A percentile compares a stretch with the other conserved stretches of the same genome.
Evolutionary conservation across 2,797 vertebrate species (phyloP).

Genomic region (Iguana delicatissima): DNA sequence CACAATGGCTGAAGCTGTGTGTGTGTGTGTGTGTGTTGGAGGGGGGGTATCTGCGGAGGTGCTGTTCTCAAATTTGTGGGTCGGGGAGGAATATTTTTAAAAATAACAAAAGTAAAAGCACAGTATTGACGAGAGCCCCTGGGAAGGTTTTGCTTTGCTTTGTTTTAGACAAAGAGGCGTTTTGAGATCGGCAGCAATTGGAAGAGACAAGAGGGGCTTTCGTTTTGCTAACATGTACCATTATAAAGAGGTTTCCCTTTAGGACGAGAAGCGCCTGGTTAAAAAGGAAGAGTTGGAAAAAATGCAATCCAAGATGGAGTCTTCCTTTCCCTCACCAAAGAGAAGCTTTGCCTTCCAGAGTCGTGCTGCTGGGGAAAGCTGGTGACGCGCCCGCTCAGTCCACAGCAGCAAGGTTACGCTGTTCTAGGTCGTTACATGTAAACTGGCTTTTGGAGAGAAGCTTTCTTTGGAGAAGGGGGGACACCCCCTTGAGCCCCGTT

Average conservation of each 20-base stretch:
- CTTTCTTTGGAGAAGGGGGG: constrained; percentile 64
- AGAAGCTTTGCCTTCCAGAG: constrained; percentile 64
- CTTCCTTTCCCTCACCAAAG: constrained; percentile 63
- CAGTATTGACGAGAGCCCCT: constrained; percentile 45
- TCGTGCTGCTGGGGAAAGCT: constrained; percentile 65
- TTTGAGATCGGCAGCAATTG: constrained; percentile 61
- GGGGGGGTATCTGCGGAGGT: constrained; percentile 42
- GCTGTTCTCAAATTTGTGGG: constrained; percentile 42
- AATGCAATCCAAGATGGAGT: constrained; percentile 73
- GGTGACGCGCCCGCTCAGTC: constrained; percentile 72
- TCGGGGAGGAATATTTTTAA: constrained; percentile 4
- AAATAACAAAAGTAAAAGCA: constrained; percentile 28
- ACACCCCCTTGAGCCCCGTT: constrained; percentile 34
- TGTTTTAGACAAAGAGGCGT: constrained; percentile 16
- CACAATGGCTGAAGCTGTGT: constrained; percentile 44
- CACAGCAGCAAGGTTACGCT: constrained; percentile 64
- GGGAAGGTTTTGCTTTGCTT: background rate
- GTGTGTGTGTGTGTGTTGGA: background rate
- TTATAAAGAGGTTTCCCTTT: constrained; percentile 47
- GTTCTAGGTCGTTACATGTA: constrained; percentile 49
- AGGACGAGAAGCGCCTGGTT: constrained; percentile 58
- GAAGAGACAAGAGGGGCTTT: constrained; percentile 52
- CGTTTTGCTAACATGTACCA: constrained; percentile 53
- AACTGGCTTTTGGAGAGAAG: constrained; percentile 54
- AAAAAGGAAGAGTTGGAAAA: constrained; percentile 58